Percentiles rank a stretch among this genome's conserved stretches.
phyloP scores from a whole-genome alignment of 2,888 invertebrate species.

The Spilosoma lubricipeda region DNA sequence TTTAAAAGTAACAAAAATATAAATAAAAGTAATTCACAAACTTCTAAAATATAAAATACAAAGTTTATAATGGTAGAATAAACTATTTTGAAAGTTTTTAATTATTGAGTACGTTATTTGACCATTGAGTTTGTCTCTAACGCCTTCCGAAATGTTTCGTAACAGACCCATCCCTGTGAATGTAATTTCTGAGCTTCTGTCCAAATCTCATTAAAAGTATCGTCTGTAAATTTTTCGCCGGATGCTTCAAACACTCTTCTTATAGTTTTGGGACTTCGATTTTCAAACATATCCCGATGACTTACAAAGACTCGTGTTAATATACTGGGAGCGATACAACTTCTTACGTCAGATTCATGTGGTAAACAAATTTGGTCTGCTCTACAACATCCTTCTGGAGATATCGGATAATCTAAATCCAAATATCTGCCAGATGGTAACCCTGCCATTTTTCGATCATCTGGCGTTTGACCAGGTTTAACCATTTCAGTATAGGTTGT shows the following conservation, averaged over 20 bases:
- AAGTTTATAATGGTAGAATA: neutral
- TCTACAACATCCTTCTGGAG: slow-evolving; percentile 62
- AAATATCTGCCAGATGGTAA: slow-evolving; percentile 78
- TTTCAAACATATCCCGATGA: slow-evolving; percentile 76
- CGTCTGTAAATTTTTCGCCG: slow-evolving; percentile 81
- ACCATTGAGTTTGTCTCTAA: slow-evolving; percentile 29
- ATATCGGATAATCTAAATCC: slow-evolving; percentile 72
- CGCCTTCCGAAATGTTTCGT: slow-evolving; percentile 80
- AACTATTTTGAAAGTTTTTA: neutral
- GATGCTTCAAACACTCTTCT: slow-evolving; percentile 82
- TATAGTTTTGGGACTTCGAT: slow-evolving; percentile 67
- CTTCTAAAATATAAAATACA: neutral
- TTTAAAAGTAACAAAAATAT: neutral
- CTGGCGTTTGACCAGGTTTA: slow-evolving; percentile 62
- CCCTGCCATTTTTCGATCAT: slow-evolving; percentile 67
- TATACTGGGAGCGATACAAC: slow-evolving; percentile 69
- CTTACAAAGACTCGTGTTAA: slow-evolving; percentile 68
- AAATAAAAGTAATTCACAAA: neutral
- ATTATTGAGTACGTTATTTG: neutral
- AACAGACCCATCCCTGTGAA: slow-evolving; percentile 83
- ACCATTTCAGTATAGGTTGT: slow-evolving; percentile 80
- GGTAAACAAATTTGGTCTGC: slow-evolving; percentile 67
- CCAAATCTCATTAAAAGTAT: slow-evolving; percentile 82
- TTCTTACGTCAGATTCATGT: slow-evolving; percentile 72
- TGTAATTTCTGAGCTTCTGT: slow-evolving; percentile 80